Evolutionary conservation across 2,797 vertebrate genomes (phyloP), one percentile per base, ranked within the genome.

Genomic region (Taeniopygia guttata): DNA sequence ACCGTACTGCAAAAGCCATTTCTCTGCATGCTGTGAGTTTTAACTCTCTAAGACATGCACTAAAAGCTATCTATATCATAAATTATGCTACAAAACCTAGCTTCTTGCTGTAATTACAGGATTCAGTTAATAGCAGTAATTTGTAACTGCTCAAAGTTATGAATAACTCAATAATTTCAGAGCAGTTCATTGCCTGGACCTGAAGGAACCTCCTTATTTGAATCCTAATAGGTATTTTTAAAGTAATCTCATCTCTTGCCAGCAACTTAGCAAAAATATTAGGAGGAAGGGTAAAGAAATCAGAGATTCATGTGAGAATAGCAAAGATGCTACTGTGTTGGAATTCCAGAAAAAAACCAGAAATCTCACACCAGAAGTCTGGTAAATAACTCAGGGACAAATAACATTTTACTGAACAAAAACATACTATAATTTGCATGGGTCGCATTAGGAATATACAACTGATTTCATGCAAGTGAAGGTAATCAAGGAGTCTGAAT

Each of bases 121-220:
- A 86, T 78, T 93, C 0, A 0, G 76, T 81, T 95, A 92, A 93
- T 86, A 92, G 82, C 48, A 78, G 84, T 88, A 62, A 92, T 95
- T 96, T 93, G 63, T 88, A 90, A 86, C 77, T 86, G 69, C 69
- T 88, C 58, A 56, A 88, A 87, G 66, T 94, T 93, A 90, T 54
- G 36, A 69, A 93, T 93, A 93, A 95, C 89, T 94, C 87, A 84
- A 7, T 94, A 93, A 94, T 93, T 90, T 90, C 80, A 90, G 85
- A 60, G 70, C 26, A 90, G 51, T 49, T 94, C 67, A 29, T 86
- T 90, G 83, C 73, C 30, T 81, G 45, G 63, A 92, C 76, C 40
- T 86, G 55, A 29, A 90, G 19, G 26, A 93, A 88, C 60, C 38
- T 81, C 67, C 67, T 88, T 52, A 76, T 91, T 84, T 91, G 85